Percentiles rank a stretch among this genome's conserved stretches.
Conservation (phyloP, 2,888 invertebrate species). For the Caenorhabditis angaria region DNA sequence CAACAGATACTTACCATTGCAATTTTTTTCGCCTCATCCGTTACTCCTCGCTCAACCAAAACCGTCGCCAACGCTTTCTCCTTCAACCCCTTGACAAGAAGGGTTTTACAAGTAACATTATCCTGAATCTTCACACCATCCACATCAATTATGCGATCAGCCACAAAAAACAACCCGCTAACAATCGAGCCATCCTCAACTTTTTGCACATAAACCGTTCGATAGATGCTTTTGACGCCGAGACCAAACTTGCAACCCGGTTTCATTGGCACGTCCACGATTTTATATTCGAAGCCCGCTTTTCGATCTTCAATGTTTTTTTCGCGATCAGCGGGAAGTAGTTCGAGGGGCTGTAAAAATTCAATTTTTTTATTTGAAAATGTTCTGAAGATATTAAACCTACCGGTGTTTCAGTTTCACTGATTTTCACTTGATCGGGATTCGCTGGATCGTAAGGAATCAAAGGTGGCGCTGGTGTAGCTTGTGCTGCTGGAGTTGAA, state of each 20-base stretch:
- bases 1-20: no score
- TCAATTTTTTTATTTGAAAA: no score
- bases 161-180: constrained; percentile 23
- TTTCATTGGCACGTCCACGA: constrained; percentile 20
- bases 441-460: no score
- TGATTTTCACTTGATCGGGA: no score
- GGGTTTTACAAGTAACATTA: constrained; percentile 22
- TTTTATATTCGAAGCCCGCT: constrained; percentile 29
- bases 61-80: constrained; percentile 21
- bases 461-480: no score
- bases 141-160: constrained; percentile 39
- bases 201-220: constrained; percentile 31
- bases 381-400: no score
- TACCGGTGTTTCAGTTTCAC: no score
- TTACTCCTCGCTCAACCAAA: constrained; percentile 31
- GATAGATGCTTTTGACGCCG: constrained; percentile 35
- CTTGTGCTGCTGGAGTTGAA: no score
- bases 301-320: constrained; percentile 25
- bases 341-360: no score
- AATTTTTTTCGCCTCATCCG: constrained; percentile 24
- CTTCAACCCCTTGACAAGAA: constrained; percentile 32
- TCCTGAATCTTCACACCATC: constrained; percentile 28
- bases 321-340: constrained; percentile 27
- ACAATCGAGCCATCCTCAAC: constrained; percentile 38
- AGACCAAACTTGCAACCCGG: constrained; percentile 34